Evolutionary conservation across 2,888 invertebrate species (phyloP).

Genomic region (Ornithoptera priamus): DNA sequence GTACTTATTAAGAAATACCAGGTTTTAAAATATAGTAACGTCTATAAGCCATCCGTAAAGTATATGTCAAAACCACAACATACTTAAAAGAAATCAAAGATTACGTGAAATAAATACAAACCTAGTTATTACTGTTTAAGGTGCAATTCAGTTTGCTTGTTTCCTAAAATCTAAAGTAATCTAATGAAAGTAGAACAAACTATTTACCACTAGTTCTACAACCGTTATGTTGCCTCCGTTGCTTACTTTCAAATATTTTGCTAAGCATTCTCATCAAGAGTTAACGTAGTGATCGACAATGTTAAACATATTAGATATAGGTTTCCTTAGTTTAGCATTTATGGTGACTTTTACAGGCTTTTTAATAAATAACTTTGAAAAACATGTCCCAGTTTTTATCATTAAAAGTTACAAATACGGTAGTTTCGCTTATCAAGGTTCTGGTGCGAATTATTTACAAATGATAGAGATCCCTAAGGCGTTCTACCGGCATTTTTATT

Average conservation of each 20-base stretch:
- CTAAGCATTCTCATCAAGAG: constrained; percentile 3
- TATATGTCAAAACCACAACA: constrained; percentile 8
- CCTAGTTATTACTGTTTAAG: neutral
- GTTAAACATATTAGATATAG: constrained; percentile 69
- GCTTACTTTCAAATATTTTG: constrained; percentile 28
- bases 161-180: constrained; percentile 9
- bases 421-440: constrained; percentile 82
- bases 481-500: constrained; percentile 90
- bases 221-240: constrained; percentile 32
- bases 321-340: constrained; percentile 66
- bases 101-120: neutral
- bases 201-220: constrained; percentile 11
- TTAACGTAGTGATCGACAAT: constrained; percentile 36
- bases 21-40: too few species aligned
- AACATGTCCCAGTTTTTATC: constrained; percentile 83
- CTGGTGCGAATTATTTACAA: constrained; percentile 65
- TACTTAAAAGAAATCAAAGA: neutral
- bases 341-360: constrained; percentile 78
- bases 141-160: constrained; percentile 3
- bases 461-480: constrained; percentile 86
- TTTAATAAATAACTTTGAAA: constrained; percentile 83
- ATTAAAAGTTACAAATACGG: constrained; percentile 86
- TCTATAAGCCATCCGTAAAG: neutral
- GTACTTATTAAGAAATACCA: too few species aligned
- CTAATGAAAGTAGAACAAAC: constrained; percentile 29